Conservation (phyloP, 2,888 invertebrate species). For the Lathronympha strigana region DNA sequence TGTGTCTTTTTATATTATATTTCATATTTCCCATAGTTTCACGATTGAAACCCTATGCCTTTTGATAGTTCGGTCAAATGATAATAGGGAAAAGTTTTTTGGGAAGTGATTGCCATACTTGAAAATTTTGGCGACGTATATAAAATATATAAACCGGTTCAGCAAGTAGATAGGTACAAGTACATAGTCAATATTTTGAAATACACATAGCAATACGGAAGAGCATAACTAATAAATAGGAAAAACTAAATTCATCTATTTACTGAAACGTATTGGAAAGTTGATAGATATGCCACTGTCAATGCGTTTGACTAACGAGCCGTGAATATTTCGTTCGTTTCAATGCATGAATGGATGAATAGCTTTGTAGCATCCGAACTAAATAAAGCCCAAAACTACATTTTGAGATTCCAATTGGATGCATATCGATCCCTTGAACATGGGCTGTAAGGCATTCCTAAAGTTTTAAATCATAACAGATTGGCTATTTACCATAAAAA, state of each 20-base stretch:
- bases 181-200: too few species aligned
- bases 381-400: conserved; percentile 48
- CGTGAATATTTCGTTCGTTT: conserved; percentile 69
- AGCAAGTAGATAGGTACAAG: too few species aligned
- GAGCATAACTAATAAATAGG: not conserved
- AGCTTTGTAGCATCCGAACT: conserved; percentile 56
- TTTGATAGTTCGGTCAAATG: too few species aligned
- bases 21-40: too few species aligned
- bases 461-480: not conserved
- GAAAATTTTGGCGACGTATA: too few species aligned
- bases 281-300: conserved; percentile 43
- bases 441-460: conserved; percentile 6
- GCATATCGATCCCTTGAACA: conserved; percentile 44
- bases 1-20: too few species aligned
- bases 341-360: conserved; percentile 60
- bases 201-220: too few species aligned
- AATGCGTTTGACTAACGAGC: conserved; percentile 66
- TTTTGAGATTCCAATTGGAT: conserved; percentile 55
- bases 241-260: not conserved
- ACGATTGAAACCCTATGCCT: too few species aligned
- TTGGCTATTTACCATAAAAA: not conserved
- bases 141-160: too few species aligned
- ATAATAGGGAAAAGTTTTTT: too few species aligned
- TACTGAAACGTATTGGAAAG: conserved; percentile 6
- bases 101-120: too few species aligned